Evolutionary conservation across 2,797 vertebrate species (phyloP).

Genomic region (Eutrigla gurnardus): DNA sequence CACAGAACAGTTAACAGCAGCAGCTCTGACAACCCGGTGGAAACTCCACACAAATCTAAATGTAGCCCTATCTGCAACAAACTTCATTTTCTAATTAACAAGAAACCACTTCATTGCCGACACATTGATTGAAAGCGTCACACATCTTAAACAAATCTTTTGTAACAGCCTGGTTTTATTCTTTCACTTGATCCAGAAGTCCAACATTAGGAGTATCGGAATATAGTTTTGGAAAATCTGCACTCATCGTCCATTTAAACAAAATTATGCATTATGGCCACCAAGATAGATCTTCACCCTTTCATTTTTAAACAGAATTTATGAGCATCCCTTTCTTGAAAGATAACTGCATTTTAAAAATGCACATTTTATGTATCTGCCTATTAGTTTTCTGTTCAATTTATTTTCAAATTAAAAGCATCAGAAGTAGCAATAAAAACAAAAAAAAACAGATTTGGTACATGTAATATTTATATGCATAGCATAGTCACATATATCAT

Average conservation of each 20-base stretch:
- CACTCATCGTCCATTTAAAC: background rate
- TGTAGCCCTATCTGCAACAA: background rate
- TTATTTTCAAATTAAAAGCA: background rate
- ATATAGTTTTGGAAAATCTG: background rate
- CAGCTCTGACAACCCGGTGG: background rate
- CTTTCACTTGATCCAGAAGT: background rate
- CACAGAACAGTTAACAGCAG: conserved; percentile 5
- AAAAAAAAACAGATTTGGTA: background rate
- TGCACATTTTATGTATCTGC: background rate
- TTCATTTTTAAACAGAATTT: background rate
- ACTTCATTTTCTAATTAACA: background rate
- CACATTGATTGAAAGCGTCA: background rate
- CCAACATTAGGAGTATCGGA: background rate
- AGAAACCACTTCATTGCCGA: background rate
- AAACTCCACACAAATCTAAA: conserved; percentile 4
- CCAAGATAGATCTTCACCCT: rapidly evolving
- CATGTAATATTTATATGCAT: background rate
- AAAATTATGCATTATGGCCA: background rate
- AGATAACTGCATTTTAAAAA: too few species aligned
- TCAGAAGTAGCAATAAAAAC: background rate
- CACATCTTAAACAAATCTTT: background rate
- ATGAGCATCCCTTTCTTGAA: background rate
- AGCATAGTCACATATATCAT: too few species aligned
- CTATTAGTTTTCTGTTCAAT: background rate
- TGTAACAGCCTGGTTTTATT: background rate